Base-by-base conservation (phyloP, 2,888 invertebrate genomes). In the Anticlea derivata region DNA sequence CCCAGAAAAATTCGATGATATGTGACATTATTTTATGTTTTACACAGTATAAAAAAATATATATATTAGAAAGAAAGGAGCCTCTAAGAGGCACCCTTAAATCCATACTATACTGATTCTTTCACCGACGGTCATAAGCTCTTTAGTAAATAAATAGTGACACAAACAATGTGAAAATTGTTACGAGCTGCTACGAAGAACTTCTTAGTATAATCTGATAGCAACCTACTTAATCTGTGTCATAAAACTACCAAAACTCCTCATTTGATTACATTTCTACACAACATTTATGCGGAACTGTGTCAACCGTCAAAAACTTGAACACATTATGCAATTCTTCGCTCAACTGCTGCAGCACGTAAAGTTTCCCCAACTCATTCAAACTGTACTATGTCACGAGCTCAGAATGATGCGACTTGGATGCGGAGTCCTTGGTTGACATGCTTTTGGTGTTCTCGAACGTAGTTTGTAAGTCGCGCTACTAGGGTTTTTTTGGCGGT, bases 221-320 rank as follows among this genome's bases (percentile, higher is more conserved):
- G n/a, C n/a, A n/a, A n/a, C n/a, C n/a, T n/a, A n/a, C n/a, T 30
- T 30, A 13, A 31, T 13, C 31, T 20, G 7, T 20, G 17, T 8
- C 5, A 31, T 20, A 31, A 17, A 26, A 24, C 26, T 26, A 13
- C 22, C 7, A 20, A 27, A 38, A 13, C 11, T 40, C 31, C 11
- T 13, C 22, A n/a, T 12, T 13, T 33, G 23, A 43, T 33, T 22
- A n/a, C 34, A 33, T 38, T 29, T 23, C 11, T 20, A 13, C 24
- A 3, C 24, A 17, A 51, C 30, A 47, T 38, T 4, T 7, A 12
- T 33, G 7, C 11, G 11, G 13, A 48, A 53, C 13, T 53, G 44
- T 53, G 53, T 53, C 48, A 48, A 45, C 39, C 20, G 44, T 53
- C 48, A 44, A 24, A 27, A 53, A 49, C 24, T 53, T 48, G 13